These are phyloP conservation scores for Halisarca cf. caerulea DNA, from an alignment of 37 sponge, comb jelly and placozoan species.

Conservation along the genomic window DNA sequence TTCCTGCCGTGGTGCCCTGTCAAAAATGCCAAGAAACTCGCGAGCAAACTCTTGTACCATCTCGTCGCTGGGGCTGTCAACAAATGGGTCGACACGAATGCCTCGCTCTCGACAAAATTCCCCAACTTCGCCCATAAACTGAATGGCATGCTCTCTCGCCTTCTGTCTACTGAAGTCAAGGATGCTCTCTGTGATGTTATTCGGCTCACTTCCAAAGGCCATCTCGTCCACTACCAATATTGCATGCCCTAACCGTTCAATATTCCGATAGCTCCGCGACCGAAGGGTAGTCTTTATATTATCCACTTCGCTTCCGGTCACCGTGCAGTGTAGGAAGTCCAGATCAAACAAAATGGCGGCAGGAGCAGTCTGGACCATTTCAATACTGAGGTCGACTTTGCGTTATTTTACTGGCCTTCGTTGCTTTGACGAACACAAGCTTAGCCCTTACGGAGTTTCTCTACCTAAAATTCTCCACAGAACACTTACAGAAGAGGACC, in stretches of 20 bases:
- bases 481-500: conserved; percentile 52
- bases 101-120: neutral
- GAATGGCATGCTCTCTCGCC: neutral
- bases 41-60: neutral
- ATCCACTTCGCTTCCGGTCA: no score
- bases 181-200: neutral
- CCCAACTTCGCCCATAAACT: neutral
- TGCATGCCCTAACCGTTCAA: no score
- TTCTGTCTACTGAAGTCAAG: neutral
- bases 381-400: neutral
- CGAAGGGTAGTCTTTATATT: no score
- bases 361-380: neutral
- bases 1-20: neutral
- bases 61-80: neutral
- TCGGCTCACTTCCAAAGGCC: no score
- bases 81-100: neutral
- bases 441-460: conserved; percentile 68
- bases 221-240: no score
- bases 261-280: no score
- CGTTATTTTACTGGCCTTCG: neutral
- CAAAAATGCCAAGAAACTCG: neutral
- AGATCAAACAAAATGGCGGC: conserved; percentile 30
- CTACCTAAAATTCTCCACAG: conserved; percentile 42
- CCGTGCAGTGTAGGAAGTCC: no score
- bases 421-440: conserved; percentile 1